Evolutionary conservation across 2,797 vertebrate species (phyloP).

Genomic region (Sardinella longiceps): DNA sequence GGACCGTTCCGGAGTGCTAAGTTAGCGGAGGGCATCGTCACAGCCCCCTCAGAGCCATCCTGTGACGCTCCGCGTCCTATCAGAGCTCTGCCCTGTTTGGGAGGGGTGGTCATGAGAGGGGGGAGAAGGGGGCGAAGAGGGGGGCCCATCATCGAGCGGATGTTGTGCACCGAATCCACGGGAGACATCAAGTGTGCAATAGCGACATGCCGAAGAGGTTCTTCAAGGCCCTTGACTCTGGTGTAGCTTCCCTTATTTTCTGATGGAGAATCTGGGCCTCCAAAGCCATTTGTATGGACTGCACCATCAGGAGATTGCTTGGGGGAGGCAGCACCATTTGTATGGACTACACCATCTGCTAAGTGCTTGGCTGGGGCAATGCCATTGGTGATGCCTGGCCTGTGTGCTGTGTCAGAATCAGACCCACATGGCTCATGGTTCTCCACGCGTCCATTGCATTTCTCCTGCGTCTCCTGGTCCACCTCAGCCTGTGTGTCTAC

Average conservation of each 20-base stretch:
- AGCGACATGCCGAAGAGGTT: neutral
- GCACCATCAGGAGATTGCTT: neutral
- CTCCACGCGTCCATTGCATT: neutral
- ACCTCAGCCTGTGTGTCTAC: neutral
- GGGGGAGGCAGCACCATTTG: neutral
- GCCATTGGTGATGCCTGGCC: conserved; percentile 56
- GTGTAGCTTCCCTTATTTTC: neutral
- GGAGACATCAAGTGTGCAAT: neutral
- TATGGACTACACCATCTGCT: neutral
- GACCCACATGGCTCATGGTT: neutral
- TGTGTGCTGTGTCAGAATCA: conserved; percentile 62
- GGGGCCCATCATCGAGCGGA: conserved; percentile 10
- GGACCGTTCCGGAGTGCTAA: neutral
- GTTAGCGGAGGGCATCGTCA: neutral
- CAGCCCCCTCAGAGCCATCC: neutral
- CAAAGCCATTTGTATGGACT: neutral
- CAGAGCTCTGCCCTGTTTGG: neutral
- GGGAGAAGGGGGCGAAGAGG: neutral
- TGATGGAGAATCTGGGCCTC: neutral
- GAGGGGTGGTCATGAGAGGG: neutral
- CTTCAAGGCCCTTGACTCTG: neutral
- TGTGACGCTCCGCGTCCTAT: neutral
- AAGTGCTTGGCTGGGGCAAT: neutral
- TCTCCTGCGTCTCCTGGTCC: neutral
- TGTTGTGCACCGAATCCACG: neutral